These are phyloP conservation scores for Hirtodrosophila cameraria DNA, from an alignment of 2,888 invertebrate genomes.

Conservation along the genomic window DNA sequence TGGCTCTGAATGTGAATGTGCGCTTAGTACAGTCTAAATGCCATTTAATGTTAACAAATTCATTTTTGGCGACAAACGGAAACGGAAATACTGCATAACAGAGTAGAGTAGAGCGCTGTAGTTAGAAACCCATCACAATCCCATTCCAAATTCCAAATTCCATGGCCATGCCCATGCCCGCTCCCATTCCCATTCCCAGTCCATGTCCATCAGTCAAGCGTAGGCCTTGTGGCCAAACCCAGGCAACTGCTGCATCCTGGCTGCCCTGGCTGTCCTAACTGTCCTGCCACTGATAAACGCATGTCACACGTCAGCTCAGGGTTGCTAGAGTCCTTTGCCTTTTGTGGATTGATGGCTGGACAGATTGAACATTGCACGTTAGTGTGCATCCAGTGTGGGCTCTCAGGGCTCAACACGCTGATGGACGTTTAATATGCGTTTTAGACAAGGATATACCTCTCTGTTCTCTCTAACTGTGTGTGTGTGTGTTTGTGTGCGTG, in stretches of 20 bases:
- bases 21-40: constrained; percentile 29
- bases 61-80: constrained; percentile 67
- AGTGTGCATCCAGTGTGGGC: constrained; percentile 1
- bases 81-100: constrained; percentile 43
- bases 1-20: neutral
- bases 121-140: neutral
- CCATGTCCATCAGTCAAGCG: constrained; percentile 50
- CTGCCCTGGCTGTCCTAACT: constrained; percentile 26
- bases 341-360: constrained; percentile 68
- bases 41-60: constrained; percentile 73
- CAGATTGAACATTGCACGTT: constrained; percentile 62
- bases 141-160: neutral
- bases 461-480: constrained; percentile 19
- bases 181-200: neutral
- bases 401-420: constrained; percentile 36
- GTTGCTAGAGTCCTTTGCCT: constrained; percentile 47
- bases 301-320: constrained; percentile 71
- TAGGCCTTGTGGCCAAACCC: constrained; percentile 13
- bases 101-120: neutral
- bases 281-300: constrained; percentile 72
- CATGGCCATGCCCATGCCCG: neutral
- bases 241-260: constrained; percentile 8
- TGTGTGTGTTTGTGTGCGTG: constrained; percentile 20
- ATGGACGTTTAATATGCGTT: constrained; percentile 74
- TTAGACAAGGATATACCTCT: constrained; percentile 57